Percentiles rank a stretch among this genome's conserved stretches.
These are phyloP conservation scores for Hypsopygia costalis DNA, from an alignment of 2,888 invertebrate genomes.

Conservation along the genomic window DNA sequence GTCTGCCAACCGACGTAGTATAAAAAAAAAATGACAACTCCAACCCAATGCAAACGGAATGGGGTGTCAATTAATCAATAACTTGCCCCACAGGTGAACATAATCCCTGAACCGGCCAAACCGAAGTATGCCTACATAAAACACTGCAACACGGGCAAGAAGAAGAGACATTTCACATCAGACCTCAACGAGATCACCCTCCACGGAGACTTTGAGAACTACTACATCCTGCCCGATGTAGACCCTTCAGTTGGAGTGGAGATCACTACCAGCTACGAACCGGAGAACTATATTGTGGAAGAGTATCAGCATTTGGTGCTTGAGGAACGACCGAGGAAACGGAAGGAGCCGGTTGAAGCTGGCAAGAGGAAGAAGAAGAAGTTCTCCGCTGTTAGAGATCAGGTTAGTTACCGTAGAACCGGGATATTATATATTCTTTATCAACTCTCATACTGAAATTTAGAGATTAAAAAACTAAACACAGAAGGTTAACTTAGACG, in stretches of 20 bases:
- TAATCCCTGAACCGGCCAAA: constrained; percentile 54
- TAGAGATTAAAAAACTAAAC: too few species aligned
- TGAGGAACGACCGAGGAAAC: constrained; percentile 55
- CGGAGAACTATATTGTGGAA: constrained; percentile 64
- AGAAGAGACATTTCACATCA: constrained; percentile 64
- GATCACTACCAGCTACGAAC: constrained; percentile 66
- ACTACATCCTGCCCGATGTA: constrained; percentile 69
- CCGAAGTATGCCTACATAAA: constrained; percentile 71
- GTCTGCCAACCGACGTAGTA: too few species aligned
- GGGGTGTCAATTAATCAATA: too few species aligned
- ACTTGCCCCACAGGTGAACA: constrained; percentile 44
- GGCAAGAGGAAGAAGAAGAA: constrained; percentile 48
- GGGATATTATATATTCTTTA: too few species aligned
- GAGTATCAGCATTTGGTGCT: constrained; percentile 62
- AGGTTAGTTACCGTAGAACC: neutral
- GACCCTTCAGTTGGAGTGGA: constrained; percentile 67
- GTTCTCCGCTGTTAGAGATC: constrained; percentile 26
- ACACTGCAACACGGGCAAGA: constrained; percentile 62
- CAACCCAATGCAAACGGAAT: too few species aligned
- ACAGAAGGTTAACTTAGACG: too few species aligned
- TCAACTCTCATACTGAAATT: too few species aligned
- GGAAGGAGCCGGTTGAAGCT: constrained; percentile 35
- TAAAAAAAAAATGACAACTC: too few species aligned
- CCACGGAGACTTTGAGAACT: constrained; percentile 68
- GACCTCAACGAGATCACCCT: constrained; percentile 66